These are phyloP conservation scores for Hucho hucho DNA, from an alignment of 2,113 vertebrate species.

Conservation along the genomic window DNA sequence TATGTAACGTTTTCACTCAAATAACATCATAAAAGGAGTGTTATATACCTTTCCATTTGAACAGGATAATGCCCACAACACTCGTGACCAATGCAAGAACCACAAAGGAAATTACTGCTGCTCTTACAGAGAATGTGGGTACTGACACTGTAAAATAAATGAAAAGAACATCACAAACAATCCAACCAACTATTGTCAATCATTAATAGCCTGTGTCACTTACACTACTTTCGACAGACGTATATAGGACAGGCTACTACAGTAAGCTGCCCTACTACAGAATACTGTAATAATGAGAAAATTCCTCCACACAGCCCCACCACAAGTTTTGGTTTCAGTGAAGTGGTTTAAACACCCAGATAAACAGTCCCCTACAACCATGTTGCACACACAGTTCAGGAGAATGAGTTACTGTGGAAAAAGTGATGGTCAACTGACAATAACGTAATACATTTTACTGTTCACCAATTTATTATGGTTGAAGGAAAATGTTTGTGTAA, in stretches of 20 bases:
- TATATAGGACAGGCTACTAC: too few species aligned
- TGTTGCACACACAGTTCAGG: too few species aligned
- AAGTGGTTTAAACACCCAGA: too few species aligned
- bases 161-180: neutral
- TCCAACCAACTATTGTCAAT: neutral
- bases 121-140: neutral
- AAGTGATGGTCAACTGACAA: too few species aligned
- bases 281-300: too few species aligned
- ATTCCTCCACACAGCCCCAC: too few species aligned
- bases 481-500: neutral
- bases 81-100: neutral
- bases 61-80: neutral
- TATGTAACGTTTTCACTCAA: neutral
- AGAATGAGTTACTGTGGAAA: too few species aligned
- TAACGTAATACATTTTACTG: neutral
- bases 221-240: too few species aligned
- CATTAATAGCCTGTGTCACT: too few species aligned
- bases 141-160: neutral
- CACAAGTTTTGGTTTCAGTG: too few species aligned
- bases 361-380: too few species aligned
- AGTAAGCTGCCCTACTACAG: too few species aligned
- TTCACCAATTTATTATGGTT: neutral
- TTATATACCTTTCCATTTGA: constrained; percentile 15
- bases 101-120: neutral
- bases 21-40: neutral